These are phyloP conservation scores for Thamnophis elegans DNA, from an alignment of 2,797 vertebrate genomes.

Conservation along the genomic window DNA sequence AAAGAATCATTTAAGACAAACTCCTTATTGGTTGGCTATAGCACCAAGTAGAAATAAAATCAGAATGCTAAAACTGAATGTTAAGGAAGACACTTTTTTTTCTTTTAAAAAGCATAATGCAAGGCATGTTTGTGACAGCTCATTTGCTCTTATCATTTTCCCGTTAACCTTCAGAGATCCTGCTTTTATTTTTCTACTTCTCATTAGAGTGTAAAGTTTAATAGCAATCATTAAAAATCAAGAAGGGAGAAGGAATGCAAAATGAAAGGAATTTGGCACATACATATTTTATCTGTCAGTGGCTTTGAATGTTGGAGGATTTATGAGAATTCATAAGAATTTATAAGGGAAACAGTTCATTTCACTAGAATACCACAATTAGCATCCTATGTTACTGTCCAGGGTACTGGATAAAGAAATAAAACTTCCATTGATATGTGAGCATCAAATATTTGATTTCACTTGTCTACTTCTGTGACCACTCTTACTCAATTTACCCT, in stretches of 20 bases:
- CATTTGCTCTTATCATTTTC: slow-evolving; percentile 37
- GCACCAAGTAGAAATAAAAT: slow-evolving; percentile 22
- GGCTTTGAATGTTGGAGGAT: slow-evolving; percentile 15
- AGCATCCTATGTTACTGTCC: neutral
- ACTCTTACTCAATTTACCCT: neutral
- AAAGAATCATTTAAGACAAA: slow-evolving; percentile 31
- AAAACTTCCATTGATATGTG: neutral
- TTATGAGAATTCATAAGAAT: neutral
- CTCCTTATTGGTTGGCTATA: slow-evolving; percentile 28
- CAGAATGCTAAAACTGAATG: neutral
- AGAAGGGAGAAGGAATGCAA: slow-evolving; percentile 1
- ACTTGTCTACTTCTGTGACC: neutral
- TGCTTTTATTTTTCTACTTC: slow-evolving; percentile 25
- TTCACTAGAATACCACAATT: neutral
- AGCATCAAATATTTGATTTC: neutral
- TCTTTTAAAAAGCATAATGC: neutral
- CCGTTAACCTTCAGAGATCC: slow-evolving; percentile 31
- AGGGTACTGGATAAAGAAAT: neutral
- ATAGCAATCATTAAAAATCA: slow-evolving; percentile 27
- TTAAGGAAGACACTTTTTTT: neutral
- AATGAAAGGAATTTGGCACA: neutral
- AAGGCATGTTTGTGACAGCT: slow-evolving; percentile 30
- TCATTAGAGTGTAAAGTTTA: slow-evolving; percentile 42
- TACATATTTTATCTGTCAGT: slow-evolving; percentile 1
- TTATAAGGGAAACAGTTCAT: neutral